Evolutionary conservation across 2,113 vertebrate species (phyloP).

Genomic region (Rattus norvegicus): GRCr8 NC_086023.1:151982001-151982500

Average conservation of each 20-base stretch:
- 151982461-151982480: too few species aligned
- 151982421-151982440: not conserved
- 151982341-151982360: not conserved
- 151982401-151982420: not conserved
- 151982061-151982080: not conserved
- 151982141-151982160: not conserved
- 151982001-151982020: not conserved
- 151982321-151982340: not conserved
- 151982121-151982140: not conserved
- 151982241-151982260: not conserved
- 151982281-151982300: not conserved
- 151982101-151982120: not conserved
- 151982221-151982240: not conserved
- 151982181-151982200: not conserved
- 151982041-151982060: not conserved
- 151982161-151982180: not conserved
- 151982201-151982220: not conserved
- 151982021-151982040: not conserved
- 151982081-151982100: not conserved
- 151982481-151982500: not conserved
- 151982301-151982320: too few species aligned
- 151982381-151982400: not conserved
- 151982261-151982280: not conserved
- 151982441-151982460: not conserved
- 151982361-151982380: not conserved